Evolutionary conservation across 2,888 invertebrate species (phyloP).

Genomic region (Reticulitermes lucifugus): DNA sequence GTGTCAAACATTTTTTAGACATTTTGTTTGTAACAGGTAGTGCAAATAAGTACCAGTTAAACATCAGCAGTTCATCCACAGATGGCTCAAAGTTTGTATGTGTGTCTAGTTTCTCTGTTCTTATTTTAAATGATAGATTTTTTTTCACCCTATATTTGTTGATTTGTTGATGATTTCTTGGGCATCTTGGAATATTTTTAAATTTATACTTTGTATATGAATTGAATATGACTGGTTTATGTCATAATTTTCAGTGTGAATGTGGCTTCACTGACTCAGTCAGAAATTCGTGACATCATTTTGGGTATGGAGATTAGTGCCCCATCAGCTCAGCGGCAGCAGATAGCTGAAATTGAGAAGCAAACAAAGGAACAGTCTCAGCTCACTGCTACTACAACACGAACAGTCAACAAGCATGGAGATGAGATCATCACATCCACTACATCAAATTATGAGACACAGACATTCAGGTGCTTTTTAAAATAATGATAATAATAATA

Average conservation of each 20-base stretch:
- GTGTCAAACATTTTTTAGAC: too few species aligned
- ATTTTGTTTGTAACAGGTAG: too few species aligned
- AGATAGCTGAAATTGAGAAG: slow-evolving; percentile 99
- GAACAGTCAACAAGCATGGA: slow-evolving; percentile 99
- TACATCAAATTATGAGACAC: slow-evolving; percentile 98
- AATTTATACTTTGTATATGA: too few species aligned
- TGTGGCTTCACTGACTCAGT: slow-evolving; percentile 98
- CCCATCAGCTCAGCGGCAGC: slow-evolving; percentile 98
- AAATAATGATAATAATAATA: too few species aligned
- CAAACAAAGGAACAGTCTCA: slow-evolving; percentile 99
- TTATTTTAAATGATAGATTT: too few species aligned
- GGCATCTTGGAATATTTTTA: too few species aligned
- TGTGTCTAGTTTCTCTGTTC: too few species aligned
- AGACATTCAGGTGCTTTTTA: slow-evolving; percentile 86
- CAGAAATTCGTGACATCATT: slow-evolving; percentile 99
- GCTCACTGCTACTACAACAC: slow-evolving; percentile 97
- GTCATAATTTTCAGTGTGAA: slow-evolving; percentile 78
- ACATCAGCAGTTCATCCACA: too few species aligned
- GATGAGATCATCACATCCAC: slow-evolving; percentile 99
- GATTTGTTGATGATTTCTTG: too few species aligned
- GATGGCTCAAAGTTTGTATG: too few species aligned
- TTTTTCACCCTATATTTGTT: too few species aligned
- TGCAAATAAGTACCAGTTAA: too few species aligned
- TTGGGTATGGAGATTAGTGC: slow-evolving; percentile 99
- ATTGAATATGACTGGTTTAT: slow-evolving; percentile 2